phyloP scores from a whole-genome alignment of 2,113 vertebrate genomes.

The Heliornis fulica region DNA sequence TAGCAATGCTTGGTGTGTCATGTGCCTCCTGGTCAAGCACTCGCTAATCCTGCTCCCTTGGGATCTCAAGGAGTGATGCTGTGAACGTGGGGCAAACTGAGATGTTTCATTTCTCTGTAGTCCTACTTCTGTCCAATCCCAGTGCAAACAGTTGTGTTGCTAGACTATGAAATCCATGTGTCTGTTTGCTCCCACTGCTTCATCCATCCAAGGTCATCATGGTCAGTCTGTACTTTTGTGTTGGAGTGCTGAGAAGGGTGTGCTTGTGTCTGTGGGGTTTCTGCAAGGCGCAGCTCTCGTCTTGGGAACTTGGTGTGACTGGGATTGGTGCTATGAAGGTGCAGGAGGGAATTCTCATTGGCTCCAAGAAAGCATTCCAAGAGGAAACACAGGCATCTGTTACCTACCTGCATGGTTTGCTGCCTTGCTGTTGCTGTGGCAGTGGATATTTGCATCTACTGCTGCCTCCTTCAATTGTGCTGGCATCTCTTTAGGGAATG shows the following conservation, averaged over 20 bases:
- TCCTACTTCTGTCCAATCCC: neutral
- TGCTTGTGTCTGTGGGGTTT: accelerated
- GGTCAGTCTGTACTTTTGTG: accelerated
- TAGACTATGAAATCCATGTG: neutral
- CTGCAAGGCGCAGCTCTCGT: neutral
- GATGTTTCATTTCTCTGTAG: neutral
- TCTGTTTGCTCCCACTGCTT: neutral
- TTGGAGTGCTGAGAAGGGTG: neutral
- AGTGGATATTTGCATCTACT: accelerated
- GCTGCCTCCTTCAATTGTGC: neutral
- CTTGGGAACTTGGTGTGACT: neutral
- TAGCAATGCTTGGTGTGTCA: neutral
- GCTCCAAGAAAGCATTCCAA: neutral
- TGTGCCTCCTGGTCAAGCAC: neutral
- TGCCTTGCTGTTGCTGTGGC: accelerated
- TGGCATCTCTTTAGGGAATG: neutral
- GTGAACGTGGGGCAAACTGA: accelerated
- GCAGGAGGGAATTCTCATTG: neutral
- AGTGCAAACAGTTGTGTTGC: neutral
- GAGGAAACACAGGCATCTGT: accelerated
- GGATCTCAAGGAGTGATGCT: neutral
- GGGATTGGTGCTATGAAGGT: accelerated
- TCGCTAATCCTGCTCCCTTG: neutral
- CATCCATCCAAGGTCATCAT: accelerated
- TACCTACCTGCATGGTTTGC: neutral